Base-by-base conservation (phyloP, 2,113 vertebrate species). In the Nymphicus hollandicus region DNA sequence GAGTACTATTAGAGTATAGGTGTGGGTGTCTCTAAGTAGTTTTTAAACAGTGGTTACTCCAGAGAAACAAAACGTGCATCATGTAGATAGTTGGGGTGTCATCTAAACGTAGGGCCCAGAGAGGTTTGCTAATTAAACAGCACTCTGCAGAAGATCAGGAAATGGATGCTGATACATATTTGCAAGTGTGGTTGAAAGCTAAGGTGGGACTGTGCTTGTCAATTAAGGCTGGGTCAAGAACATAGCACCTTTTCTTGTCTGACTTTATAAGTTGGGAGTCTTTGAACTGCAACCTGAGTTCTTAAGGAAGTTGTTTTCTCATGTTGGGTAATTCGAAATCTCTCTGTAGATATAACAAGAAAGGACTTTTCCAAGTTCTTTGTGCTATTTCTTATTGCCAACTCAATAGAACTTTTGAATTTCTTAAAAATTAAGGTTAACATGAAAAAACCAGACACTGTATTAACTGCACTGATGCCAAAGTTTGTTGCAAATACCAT, bases 291-390 rank as follows among this genome's bases (percentile, higher is more conserved):
- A 79, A 74, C 55, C 47, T 33, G 24, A 77, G 20, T 71, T 97
- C 95, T 89, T 93, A 89, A 87, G 46, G 31, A 81, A 94, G 81
- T 39, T 76, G 28, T 60, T 91, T 95, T 95, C 58, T 83, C 80
- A 41, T 31, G 17, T 29, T 71, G 60, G 80, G 29, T 37, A 88
- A 33, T 46, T 80, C 74, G 13, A 96, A 96, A 47, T 64, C 28
- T 80, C 41, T 86, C 73, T 66, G 47, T 29, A 77, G 39, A 86
- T 65, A 86, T 1, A 18, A 52, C 31, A 64, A 83, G 68, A 95
- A 81, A 95, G 31, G 58, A 78, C 35, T 68, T 79, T 63, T 61
- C 86, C 73, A 95, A 22, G 44, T 65, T 77, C 47, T 82, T 80
- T 65, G 69, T 53, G 35, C n/a, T 24, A 11, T 90, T 94, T 50